Percentiles rank a stretch among this genome's conserved stretches.
These are phyloP conservation scores for Diplogasteroides magnus DNA, from an alignment of 1,140 invertebrate genomes.

Conservation along the genomic window DNA sequence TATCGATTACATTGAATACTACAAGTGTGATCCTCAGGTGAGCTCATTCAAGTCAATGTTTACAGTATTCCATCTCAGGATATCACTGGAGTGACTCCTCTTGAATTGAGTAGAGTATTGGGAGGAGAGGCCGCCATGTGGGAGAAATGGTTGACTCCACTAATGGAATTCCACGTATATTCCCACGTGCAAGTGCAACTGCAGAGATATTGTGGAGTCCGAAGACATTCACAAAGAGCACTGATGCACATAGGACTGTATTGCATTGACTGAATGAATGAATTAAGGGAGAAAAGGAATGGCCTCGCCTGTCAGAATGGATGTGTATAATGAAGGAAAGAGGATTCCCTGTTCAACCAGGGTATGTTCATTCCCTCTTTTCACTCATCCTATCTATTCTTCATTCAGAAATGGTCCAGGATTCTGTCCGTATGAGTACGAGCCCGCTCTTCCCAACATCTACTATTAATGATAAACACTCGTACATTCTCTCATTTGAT, in stretches of 20 bases:
- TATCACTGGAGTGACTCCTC: neutral
- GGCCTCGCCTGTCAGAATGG: neutral
- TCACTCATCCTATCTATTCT: too few species aligned
- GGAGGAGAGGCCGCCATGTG: conserved; percentile 85
- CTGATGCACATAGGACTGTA: too few species aligned
- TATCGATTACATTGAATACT: conserved; percentile 37
- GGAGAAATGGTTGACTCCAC: conserved; percentile 61
- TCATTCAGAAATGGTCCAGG: conserved; percentile 26
- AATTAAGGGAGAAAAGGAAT: too few species aligned
- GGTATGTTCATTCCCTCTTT: too few species aligned
- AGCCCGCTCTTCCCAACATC: neutral
- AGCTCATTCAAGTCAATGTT: too few species aligned
- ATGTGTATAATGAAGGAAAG: neutral
- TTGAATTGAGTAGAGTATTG: conserved; percentile 50
- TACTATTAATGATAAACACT: neutral
- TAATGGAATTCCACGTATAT: conserved; percentile 31
- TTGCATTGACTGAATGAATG: too few species aligned
- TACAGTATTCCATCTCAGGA: neutral
- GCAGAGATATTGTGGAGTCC: neutral
- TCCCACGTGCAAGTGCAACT: neutral
- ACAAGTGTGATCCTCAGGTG: conserved; percentile 53
- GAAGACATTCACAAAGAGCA: neutral
- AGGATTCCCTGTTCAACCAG: neutral
- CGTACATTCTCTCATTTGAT: too few species aligned
- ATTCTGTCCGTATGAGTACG: neutral